A percentile compares a stretch with the other conserved stretches of the same genome.
phyloP scores from a whole-genome alignment of 1,140 invertebrate genomes.

The Penaeus vannamei region DNA sequence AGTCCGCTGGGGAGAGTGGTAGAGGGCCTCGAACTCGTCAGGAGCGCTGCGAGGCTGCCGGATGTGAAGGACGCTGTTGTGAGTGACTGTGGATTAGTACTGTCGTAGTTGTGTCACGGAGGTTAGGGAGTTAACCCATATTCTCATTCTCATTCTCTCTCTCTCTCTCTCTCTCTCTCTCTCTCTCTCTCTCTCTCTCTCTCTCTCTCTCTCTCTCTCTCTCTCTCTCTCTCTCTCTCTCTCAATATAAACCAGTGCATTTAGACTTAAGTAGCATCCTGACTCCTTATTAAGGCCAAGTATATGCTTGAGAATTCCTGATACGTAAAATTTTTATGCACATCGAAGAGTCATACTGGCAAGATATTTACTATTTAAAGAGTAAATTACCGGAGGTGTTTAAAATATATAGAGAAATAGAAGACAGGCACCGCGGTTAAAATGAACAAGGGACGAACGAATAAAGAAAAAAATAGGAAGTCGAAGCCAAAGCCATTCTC shows the following conservation, averaged over 20 bases:
- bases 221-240: not conserved
- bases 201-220: not conserved
- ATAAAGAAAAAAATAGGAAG: too few relatives aligned
- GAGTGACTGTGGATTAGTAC: constrained; percentile 50
- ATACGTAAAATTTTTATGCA: too few relatives aligned
- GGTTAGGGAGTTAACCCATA: not conserved
- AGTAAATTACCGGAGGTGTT: too few relatives aligned
- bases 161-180: constrained; percentile 17
- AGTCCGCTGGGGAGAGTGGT: constrained; percentile 51
- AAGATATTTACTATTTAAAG: too few relatives aligned
- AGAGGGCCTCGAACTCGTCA: constrained; percentile 35
- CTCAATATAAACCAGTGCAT: not conserved
- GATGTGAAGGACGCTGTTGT: constrained; percentile 27
- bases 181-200: not conserved
- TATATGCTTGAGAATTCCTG: too few relatives aligned
- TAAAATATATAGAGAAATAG: too few relatives aligned
- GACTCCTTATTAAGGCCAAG: too few relatives aligned
- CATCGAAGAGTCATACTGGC: too few relatives aligned
- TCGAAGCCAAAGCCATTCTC: too few relatives aligned
- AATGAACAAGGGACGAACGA: too few relatives aligned
- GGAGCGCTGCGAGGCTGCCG: constrained; percentile 13
- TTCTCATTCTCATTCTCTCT: constrained; percentile 16
- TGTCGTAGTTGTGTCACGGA: not conserved
- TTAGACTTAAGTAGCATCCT: too few relatives aligned
- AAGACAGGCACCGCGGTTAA: too few relatives aligned